Percentiles rank a stretch among this genome's conserved stretches.
Evolutionary conservation across 2,797 vertebrate species (phyloP).

Genomic region (Poecilia picta): DNA sequence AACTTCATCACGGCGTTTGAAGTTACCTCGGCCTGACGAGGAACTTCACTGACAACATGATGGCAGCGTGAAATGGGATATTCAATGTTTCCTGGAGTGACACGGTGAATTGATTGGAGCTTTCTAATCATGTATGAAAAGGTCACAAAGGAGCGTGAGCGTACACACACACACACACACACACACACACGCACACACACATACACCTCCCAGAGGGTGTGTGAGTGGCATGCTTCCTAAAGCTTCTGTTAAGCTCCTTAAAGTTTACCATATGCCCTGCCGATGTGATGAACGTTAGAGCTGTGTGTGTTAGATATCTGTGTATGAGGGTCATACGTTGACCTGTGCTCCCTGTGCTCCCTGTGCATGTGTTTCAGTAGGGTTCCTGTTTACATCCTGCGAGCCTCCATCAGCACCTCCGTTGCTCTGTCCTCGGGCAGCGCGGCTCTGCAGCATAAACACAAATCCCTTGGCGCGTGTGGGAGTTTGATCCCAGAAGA

Average conservation of each 20-base stretch:
- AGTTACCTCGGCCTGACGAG: conserved; percentile 34
- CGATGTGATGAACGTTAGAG: conserved; percentile 25
- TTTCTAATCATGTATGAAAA: conserved; percentile 70
- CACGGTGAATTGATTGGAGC: conserved; percentile 56
- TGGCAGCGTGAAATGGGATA: conserved; percentile 65
- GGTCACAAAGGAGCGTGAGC: conserved; percentile 56
- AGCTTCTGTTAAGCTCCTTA: conserved; percentile 67
- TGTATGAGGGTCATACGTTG: not conserved
- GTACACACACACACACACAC: conserved; percentile 2
- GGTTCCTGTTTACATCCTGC: conserved; percentile 6
- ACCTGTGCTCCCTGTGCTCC: not conserved
- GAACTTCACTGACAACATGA: conserved; percentile 51
- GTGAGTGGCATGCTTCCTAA: conserved; percentile 63
- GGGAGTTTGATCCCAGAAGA: conserved; percentile 75
- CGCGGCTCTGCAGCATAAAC: conserved; percentile 65
- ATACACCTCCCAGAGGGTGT: conserved; percentile 40
- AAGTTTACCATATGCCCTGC: conserved; percentile 46
- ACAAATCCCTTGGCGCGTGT: conserved; percentile 64
- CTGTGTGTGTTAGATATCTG: not conserved
- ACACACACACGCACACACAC: not conserved
- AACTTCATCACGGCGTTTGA: conserved; percentile 7
- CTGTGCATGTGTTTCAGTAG: not conserved
- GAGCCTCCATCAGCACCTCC: conserved; percentile 42
- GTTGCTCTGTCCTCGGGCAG: conserved; percentile 69
- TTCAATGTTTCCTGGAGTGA: conserved; percentile 39